A percentile compares a stretch with the other conserved stretches of the same genome.
Conservation (phyloP, 1,140 invertebrate genomes). For the Psix sp. region DNA sequence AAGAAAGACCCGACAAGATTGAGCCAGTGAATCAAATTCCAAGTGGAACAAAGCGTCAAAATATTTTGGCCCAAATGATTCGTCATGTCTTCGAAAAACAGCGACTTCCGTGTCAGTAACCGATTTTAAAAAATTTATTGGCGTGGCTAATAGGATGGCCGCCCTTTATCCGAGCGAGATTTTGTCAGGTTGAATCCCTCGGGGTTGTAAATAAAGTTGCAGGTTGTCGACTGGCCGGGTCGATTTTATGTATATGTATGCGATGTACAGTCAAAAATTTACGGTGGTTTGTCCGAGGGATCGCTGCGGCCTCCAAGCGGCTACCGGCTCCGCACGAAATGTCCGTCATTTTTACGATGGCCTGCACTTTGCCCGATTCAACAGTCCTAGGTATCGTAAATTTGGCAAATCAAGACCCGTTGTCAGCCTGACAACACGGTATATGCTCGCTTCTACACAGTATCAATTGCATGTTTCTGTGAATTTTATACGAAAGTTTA, state of each 20-base stretch:
- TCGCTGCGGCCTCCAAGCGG: conserved; percentile 38
- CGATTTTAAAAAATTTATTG: conserved; percentile 42
- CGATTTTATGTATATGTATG: conserved; percentile 19
- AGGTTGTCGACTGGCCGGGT: conserved; percentile 27
- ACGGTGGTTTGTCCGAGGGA: conserved; percentile 53
- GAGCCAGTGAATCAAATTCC: conserved; percentile 6
- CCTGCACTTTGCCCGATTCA: conserved; percentile 62
- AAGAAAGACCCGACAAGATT: conserved; percentile 40
- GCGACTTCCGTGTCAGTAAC: conserved; percentile 40
- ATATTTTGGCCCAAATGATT: conserved; percentile 60
- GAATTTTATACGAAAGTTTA: conserved; percentile 38
- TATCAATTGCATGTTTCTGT: conserved; percentile 43
- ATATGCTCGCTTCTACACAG: neutral
- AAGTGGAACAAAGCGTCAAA: conserved; percentile 38
- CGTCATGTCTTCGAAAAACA: conserved; percentile 27
- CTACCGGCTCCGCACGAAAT: conserved; percentile 21
- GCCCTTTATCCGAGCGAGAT: conserved; percentile 17
- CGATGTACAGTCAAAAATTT: conserved; percentile 55
- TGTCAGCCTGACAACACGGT: conserved; percentile 3
- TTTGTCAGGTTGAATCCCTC: conserved; percentile 28
- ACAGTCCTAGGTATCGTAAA: conserved; percentile 52
- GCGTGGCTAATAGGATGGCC: conserved; percentile 26
- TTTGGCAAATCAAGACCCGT: conserved; percentile 55
- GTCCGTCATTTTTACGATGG: conserved; percentile 22
- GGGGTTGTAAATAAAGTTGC: conserved; percentile 47